phyloP scores from a whole-genome alignment of 2,113 vertebrate species.

The Anarhynchus alexandrinus region DNA sequence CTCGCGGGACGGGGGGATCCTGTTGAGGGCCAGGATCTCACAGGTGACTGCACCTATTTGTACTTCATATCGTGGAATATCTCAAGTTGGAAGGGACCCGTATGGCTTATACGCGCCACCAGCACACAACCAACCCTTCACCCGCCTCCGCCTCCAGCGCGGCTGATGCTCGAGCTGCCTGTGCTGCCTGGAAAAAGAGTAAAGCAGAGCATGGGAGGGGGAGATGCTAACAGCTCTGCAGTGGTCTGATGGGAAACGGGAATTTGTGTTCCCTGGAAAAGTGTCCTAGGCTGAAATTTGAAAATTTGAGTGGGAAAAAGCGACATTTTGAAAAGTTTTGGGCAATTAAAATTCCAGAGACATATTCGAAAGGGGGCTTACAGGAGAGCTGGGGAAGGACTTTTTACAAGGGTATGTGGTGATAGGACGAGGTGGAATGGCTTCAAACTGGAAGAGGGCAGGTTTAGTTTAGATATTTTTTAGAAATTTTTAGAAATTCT shows the following conservation, averaged over 20 bases:
- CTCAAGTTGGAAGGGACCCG: too few species aligned
- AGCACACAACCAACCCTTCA: neutral
- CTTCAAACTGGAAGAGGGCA: too few species aligned
- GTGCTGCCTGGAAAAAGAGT: neutral
- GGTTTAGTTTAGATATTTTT: too few species aligned
- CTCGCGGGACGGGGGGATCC: rapidly evolving
- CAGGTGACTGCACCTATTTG: neutral
- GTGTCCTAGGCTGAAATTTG: neutral
- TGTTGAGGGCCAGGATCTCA: neutral
- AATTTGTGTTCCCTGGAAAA: neutral
- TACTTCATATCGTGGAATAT: neutral
- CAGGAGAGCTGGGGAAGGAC: too few species aligned
- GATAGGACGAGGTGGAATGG: too few species aligned
- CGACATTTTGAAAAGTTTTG: neutral
- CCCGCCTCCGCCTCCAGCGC: rapidly evolving
- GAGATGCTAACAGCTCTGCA: neutral
- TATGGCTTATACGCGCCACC: neutral
- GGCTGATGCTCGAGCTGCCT: neutral
- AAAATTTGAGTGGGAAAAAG: neutral
- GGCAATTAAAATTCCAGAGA: neutral
- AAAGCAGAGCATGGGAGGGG: neutral
- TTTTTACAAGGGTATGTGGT: too few species aligned
- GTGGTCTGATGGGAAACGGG: neutral
- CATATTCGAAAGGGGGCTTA: too few species aligned
- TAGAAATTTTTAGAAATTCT: too few species aligned